These are phyloP conservation scores for Festucalex cinctus DNA, from an alignment of 2,113 vertebrate genomes.

Conservation along the genomic window DNA sequence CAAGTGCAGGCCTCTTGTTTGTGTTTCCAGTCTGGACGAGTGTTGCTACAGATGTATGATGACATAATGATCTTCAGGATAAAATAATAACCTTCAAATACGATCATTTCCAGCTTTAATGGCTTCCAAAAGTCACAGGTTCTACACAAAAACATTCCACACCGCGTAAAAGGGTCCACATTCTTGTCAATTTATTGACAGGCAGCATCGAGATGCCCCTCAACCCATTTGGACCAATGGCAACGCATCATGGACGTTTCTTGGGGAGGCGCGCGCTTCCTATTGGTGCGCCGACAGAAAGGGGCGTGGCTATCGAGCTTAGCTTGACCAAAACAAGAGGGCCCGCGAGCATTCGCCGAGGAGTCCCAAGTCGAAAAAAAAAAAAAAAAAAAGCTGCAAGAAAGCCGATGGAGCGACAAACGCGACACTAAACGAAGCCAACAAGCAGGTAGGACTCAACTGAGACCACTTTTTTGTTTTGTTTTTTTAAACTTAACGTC, in stretches of 20 bases:
- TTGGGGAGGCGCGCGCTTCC: rapidly evolving
- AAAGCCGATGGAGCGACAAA: slow-evolving; percentile 31
- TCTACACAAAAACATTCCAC: background rate
- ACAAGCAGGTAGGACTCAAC: background rate
- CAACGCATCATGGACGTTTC: background rate
- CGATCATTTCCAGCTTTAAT: background rate
- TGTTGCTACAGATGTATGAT: background rate
- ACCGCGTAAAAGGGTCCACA: background rate
- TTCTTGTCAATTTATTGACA: background rate
- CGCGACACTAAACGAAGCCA: background rate
- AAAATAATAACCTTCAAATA: background rate
- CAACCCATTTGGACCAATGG: slow-evolving; percentile 30
- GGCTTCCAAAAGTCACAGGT: background rate
- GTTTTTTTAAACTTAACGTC: background rate
- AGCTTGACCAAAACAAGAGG: slow-evolving; percentile 53
- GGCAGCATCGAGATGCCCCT: no score
- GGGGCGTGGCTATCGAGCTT: slow-evolving; percentile 33
- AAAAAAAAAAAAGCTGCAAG: background rate
- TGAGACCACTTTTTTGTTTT: no score
- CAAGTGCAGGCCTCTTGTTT: background rate
- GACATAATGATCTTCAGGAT: background rate
- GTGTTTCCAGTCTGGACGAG: no score
- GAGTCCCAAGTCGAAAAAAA: background rate
- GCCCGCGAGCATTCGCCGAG: slow-evolving; percentile 23
- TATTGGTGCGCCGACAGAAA: slow-evolving; percentile 28